Conservation (phyloP, 2,888 invertebrate species). For the Trichogramma evanescens region DNA sequence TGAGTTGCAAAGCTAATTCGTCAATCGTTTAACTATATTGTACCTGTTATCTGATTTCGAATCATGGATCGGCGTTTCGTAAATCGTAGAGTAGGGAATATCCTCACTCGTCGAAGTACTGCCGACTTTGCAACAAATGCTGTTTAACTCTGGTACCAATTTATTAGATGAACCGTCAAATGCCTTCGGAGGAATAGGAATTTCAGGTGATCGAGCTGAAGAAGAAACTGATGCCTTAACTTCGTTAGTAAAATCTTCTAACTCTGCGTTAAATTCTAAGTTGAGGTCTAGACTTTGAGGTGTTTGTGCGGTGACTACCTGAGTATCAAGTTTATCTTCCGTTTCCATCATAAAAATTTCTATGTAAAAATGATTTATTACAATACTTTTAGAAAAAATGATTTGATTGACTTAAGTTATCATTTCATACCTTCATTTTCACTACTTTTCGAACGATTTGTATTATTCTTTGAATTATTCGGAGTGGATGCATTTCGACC, state of each 20-base stretch:
- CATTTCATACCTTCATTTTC: too few species aligned
- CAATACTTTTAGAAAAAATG: neutral
- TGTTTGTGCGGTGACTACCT: conserved; percentile 49
- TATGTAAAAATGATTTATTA: conserved; percentile 24
- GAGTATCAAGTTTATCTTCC: conserved; percentile 48
- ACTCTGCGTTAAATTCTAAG: conserved; percentile 49
- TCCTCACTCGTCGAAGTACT: conserved; percentile 51
- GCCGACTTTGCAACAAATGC: conserved; percentile 59
- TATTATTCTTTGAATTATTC: too few species aligned
- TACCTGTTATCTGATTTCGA: conserved; percentile 8
- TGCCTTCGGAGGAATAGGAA: conserved; percentile 56
- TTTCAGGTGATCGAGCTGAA: conserved; percentile 58
- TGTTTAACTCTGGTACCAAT: conserved; percentile 52
- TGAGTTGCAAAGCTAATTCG: neutral
- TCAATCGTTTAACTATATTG: neutral
- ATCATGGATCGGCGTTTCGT: conserved; percentile 10
- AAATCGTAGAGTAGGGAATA: conserved; percentile 28
- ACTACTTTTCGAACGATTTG: too few species aligned
- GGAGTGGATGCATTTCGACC: neutral
- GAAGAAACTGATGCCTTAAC: conserved; percentile 36
- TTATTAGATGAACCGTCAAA: conserved; percentile 50
- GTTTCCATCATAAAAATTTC: conserved; percentile 70
- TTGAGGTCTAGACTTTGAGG: conserved; percentile 48
- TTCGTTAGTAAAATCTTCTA: conserved; percentile 48
- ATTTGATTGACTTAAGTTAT: too few species aligned